Conservation (phyloP, 2,797 vertebrate species). For the Falco peregrinus region DNA sequence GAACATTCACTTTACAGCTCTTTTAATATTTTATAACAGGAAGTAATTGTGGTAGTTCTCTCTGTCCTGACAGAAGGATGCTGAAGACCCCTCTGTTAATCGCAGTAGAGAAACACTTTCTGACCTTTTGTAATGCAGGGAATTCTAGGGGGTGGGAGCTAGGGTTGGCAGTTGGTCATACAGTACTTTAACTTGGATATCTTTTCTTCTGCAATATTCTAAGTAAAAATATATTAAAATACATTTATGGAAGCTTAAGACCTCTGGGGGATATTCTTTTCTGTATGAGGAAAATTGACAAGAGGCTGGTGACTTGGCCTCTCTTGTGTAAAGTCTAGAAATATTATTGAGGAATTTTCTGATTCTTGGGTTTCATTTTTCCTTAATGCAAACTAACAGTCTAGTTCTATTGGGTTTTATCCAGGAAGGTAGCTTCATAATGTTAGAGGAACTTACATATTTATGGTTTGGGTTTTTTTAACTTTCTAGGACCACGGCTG, state of each 20-base stretch:
- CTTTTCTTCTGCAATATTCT: not conserved
- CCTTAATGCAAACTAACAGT: not conserved
- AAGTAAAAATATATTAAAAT: not conserved
- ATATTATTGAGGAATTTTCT: not conserved
- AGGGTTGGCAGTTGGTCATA: not conserved
- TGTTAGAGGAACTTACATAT: not conserved
- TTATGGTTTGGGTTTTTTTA: not conserved
- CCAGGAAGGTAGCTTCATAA: not conserved
- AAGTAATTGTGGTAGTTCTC: not conserved
- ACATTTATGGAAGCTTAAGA: not conserved
- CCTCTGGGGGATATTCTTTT: not conserved
- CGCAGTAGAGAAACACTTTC: not conserved
- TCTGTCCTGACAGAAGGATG: not conserved
- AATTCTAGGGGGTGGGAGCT: not conserved
- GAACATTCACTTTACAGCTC: not conserved
- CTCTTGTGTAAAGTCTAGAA: not conserved
- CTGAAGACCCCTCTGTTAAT: not conserved
- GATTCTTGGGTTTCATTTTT: not conserved
- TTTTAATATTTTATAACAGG: not conserved
- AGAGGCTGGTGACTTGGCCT: not conserved
- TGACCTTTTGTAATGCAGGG: not conserved
- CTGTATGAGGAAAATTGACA: not conserved
- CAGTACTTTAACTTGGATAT: not conserved
- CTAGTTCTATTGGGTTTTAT: not conserved
- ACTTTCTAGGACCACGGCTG: conserved; percentile 84